Base-by-base conservation (phyloP, 53 echinoderm and acorn worm genomes). In the Zoroaster sp. region DNA sequence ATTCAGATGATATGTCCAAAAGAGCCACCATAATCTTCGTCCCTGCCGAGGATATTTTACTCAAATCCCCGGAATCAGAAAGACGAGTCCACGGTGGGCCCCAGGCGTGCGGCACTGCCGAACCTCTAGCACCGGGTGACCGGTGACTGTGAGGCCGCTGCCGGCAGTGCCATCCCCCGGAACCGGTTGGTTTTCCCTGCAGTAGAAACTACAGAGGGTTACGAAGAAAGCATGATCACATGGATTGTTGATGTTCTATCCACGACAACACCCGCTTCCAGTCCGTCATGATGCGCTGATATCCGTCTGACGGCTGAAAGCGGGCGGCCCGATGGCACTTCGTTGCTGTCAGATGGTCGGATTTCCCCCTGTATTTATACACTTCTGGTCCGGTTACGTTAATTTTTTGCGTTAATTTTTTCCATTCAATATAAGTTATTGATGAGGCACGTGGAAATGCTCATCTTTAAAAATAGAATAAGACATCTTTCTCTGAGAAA, bases 91-190 rank as follows among this genome's bases (percentile, higher is more conserved):
- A 41, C 79, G 91, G 91, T 91, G 92, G 15, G 83, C 77, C 92
- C 90, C 80, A 66, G 40, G 43, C 49, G 15, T 44, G 40, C 31
- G 69, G 67, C 83, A 73, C 85, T 74, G 42, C 80, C 93, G 86
- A 91, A 94, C 96, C 94, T 72, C 92, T 88, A 79, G 93, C 93
- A 94, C 90, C 89, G 70, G 32, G 30, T 39, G 43, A 40, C 21
- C 67, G 85, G 94, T 94, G 94, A 89, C 90, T 67, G 94, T 90
- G 92, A 88, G 94, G 96, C 83, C 96, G 96, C 96, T 92, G 72
- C 54, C 87, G 89, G 66, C 49, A 47, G 76, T 43, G 68, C 40
- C 66, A 25, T 37, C n/a, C 68, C 63, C 73, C 63, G 49, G 44
- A 44, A 73, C 88, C 87, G 91, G 79, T 30, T 41, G 71, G 35